phyloP scores from a whole-genome alignment of 2,888 invertebrate genomes.

The Amorpha juglandis region DNA sequence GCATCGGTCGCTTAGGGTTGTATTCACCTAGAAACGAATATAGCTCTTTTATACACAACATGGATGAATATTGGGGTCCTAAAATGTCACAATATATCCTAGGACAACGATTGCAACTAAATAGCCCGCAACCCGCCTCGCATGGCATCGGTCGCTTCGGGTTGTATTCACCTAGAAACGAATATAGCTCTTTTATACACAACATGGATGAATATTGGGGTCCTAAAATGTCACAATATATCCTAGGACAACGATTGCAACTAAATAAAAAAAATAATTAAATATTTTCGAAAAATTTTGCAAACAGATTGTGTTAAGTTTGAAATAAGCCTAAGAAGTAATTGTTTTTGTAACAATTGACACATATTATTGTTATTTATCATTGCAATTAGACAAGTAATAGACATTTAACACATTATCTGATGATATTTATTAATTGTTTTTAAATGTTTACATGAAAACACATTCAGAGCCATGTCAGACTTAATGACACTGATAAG shows the following conservation, averaged over 20 bases:
- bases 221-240: not conserved
- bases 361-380: not conserved
- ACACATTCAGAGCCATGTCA: not conserved
- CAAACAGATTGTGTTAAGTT: no score
- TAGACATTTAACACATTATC: not conserved
- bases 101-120: no score
- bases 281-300: not conserved
- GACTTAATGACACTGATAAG: not conserved
- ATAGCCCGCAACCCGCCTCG: constrained; percentile 97
- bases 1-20: constrained; percentile 96
- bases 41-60: constrained; percentile 8
- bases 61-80: not conserved
- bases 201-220: not conserved
- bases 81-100: not conserved
- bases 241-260: no score
- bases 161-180: constrained; percentile 85
- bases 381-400: not conserved
- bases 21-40: constrained; percentile 66
- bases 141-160: constrained; percentile 97
- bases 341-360: not conserved
- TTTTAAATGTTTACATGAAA: constrained; percentile 5
- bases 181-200: constrained; percentile 12
- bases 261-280: no score
- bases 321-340: not conserved
- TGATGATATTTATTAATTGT: constrained; percentile 3